These are phyloP conservation scores for Drosophila asahinai DNA, from an alignment of 1,140 invertebrate genomes.

Conservation along the genomic window DNA sequence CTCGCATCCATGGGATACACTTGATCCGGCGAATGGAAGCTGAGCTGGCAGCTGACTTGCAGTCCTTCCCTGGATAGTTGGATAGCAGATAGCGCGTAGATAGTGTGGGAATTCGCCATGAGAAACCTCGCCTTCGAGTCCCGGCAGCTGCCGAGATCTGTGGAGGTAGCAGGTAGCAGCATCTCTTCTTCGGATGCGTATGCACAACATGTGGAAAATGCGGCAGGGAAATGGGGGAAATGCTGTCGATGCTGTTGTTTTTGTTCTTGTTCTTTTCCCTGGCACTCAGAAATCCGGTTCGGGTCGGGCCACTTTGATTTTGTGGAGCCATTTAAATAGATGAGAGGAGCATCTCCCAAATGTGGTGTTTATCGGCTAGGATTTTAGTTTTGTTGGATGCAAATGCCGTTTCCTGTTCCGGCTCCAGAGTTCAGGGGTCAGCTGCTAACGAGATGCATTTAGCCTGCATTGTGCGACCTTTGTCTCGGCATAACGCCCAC, in stretches of 20 bases:
- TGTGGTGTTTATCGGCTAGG: neutral
- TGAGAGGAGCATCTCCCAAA: constrained; percentile 12
- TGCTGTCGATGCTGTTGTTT: constrained; percentile 8
- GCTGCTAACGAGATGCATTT: constrained; percentile 55
- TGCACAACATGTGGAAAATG: constrained; percentile 69
- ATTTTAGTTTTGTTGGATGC: constrained; percentile 36
- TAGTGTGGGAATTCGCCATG: constrained; percentile 76
- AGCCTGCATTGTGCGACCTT: constrained; percentile 26
- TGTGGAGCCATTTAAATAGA: constrained; percentile 45
- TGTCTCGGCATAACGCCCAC: constrained; percentile 57
- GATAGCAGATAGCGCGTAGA: constrained; percentile 46
- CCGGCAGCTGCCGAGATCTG: constrained; percentile 29
- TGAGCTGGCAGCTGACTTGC: constrained; percentile 71
- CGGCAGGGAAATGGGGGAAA: constrained; percentile 54
- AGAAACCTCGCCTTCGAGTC: constrained; percentile 60
- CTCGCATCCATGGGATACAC: constrained; percentile 58
- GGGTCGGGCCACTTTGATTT: constrained; percentile 38
- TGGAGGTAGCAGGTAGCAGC: constrained; percentile 55
- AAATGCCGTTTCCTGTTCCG: constrained; percentile 42
- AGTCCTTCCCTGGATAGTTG: constrained; percentile 53
- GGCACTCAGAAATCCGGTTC: constrained; percentile 41
- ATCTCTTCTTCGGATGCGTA: constrained; percentile 43
- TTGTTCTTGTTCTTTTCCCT: constrained; percentile 20
- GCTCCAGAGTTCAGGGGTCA: constrained; percentile 42
- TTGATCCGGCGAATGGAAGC: constrained; percentile 56